Conservation (phyloP, 1,140 invertebrate genomes). For the Danaus plexippus region DNA sequence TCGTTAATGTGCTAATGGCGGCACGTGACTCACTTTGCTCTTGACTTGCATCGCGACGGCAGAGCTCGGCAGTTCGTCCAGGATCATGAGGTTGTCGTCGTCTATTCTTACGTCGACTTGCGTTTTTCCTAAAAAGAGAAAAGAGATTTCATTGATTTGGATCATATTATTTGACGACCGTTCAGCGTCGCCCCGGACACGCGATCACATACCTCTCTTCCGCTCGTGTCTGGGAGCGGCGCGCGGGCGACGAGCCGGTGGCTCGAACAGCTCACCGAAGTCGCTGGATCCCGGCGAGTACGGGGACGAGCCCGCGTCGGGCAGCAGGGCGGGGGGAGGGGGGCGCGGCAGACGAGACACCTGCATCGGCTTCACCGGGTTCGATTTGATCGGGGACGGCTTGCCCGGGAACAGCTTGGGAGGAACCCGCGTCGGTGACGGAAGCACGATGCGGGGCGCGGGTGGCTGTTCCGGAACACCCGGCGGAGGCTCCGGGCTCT, state of each 20-base stretch:
- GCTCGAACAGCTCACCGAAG: slow-evolving; percentile 89
- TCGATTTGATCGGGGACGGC: slow-evolving; percentile 70
- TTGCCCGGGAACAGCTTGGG: slow-evolving; percentile 67
- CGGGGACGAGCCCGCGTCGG: slow-evolving; percentile 82
- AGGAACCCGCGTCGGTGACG: slow-evolving; percentile 65
- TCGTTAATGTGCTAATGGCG: no score
- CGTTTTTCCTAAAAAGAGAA: slow-evolving; percentile 69
- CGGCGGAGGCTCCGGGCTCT: slow-evolving; percentile 53
- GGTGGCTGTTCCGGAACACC: slow-evolving; percentile 41
- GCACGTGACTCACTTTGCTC: slow-evolving; percentile 83
- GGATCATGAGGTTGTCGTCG: slow-evolving; percentile 83
- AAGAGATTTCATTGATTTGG: neutral
- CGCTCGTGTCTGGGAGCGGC: slow-evolving; percentile 23
- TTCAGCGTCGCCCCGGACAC: slow-evolving; percentile 62
- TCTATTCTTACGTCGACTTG: slow-evolving; percentile 80
- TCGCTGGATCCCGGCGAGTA: slow-evolving; percentile 88
- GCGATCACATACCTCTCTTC: slow-evolving; percentile 10
- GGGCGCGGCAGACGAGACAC: slow-evolving; percentile 40
- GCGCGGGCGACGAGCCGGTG: slow-evolving; percentile 70
- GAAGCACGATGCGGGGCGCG: slow-evolving; percentile 61
- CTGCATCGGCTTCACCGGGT: slow-evolving; percentile 72
- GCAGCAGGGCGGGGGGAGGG: slow-evolving; percentile 1
- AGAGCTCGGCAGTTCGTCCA: slow-evolving; percentile 91
- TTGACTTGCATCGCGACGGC: slow-evolving; percentile 96
- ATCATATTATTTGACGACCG: slow-evolving; percentile 32